Percentiles rank a stretch among this genome's conserved stretches.
phyloP scores from a whole-genome alignment of 2,888 invertebrate genomes.

The Cephus pulcher region DNA sequence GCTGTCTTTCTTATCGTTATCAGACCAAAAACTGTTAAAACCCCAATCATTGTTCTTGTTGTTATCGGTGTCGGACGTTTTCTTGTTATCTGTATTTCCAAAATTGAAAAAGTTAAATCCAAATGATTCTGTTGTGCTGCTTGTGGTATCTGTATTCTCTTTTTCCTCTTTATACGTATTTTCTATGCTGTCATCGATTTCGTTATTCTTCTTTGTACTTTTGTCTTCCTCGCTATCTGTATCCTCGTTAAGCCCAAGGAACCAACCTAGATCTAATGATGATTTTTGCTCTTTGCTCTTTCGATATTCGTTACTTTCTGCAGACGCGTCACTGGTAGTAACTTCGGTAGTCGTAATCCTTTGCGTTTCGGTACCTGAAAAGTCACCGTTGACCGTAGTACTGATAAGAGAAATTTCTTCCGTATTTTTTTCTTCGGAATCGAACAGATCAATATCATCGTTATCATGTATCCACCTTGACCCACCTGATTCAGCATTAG shows the following conservation, averaged over 20 bases:
- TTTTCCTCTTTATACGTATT: background rate
- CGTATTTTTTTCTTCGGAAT: background rate
- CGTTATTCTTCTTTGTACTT: background rate
- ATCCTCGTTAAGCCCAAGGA: background rate
- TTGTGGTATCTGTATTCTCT: background rate
- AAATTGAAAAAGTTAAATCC: background rate
- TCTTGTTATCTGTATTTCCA: background rate
- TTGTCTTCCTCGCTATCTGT: background rate
- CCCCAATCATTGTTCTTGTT: background rate
- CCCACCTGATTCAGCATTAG: no score
- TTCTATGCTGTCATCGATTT: background rate
- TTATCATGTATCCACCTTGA: no score
- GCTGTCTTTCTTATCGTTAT: background rate
- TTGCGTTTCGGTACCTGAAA: background rate
- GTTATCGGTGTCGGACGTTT: background rate
- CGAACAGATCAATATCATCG: background rate
- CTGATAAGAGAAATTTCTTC: background rate
- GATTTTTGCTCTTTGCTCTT: background rate
- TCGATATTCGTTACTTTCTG: background rate
- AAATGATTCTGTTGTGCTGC: background rate
- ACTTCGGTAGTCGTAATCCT: background rate
- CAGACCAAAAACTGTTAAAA: background rate
- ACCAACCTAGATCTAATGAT: background rate
- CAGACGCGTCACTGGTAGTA: background rate
- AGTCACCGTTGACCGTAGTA: background rate